Percentiles rank a stretch among this genome's conserved stretches.
Conservation (phyloP, 2,888 invertebrate species). For the Pterostichus niger region DNA sequence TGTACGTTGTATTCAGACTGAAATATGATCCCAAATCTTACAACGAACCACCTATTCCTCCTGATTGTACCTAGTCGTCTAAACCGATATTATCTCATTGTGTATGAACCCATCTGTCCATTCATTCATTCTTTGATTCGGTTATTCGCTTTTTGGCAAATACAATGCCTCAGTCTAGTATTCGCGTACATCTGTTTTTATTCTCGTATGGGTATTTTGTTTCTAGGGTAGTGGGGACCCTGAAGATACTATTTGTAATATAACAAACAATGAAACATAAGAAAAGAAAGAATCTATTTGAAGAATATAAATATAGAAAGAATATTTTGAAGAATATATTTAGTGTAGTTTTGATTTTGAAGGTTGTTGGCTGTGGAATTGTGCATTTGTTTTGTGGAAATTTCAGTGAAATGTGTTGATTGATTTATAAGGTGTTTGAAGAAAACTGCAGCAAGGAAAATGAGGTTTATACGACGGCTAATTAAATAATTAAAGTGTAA, state of each 20-base stretch:
- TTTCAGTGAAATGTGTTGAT: background rate
- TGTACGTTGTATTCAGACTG: too few relatives aligned
- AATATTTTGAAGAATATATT: too few relatives aligned
- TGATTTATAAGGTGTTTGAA: too few relatives aligned
- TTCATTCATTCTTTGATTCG: background rate
- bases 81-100: slow-evolving; percentile 16
- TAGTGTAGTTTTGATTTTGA: too few relatives aligned
- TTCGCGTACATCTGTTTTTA: slow-evolving; percentile 3
- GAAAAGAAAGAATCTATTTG: too few relatives aligned
- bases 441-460: too few relatives aligned
- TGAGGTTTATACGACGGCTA: too few relatives aligned
- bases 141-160: slow-evolving; percentile 31
- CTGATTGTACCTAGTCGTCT: background rate
- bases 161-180: background rate
- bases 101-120: slow-evolving; percentile 23
- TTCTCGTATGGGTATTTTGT: background rate
- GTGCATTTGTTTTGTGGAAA: too few relatives aligned
- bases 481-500: too few relatives aligned
- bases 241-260: background rate
- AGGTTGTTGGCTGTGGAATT: too few relatives aligned
- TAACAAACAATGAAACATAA: too few relatives aligned
- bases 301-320: too few relatives aligned
- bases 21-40: background rate
- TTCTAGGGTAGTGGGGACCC: background rate
- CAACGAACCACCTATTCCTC: background rate